phyloP scores from a whole-genome alignment of 2,797 vertebrate species.

The Diplodus puntazzo region DNA sequence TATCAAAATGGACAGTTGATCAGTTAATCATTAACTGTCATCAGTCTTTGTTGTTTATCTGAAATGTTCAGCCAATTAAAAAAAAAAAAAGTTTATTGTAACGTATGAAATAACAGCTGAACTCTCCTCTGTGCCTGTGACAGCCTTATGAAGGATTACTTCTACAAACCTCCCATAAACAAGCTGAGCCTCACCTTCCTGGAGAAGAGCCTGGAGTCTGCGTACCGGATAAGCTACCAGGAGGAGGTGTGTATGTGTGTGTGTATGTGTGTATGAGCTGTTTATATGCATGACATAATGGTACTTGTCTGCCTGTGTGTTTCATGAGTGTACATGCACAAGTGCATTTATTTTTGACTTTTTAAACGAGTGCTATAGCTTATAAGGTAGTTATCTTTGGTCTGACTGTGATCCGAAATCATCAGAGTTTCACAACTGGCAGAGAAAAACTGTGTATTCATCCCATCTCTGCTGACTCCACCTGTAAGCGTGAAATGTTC shows the following conservation, averaged over 20 bases:
- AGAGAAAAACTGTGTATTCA: neutral
- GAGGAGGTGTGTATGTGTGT: constrained; percentile 92
- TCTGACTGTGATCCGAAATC: constrained; percentile 2
- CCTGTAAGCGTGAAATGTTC: neutral
- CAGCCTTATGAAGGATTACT: constrained; percentile 99
- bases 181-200: constrained; percentile 97
- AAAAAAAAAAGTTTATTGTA: neutral
- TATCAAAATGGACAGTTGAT: no score
- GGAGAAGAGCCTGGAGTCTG: constrained; percentile 91
- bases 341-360: neutral
- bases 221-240: constrained; percentile 94
- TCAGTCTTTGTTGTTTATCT: no score
- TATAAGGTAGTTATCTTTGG: neutral
- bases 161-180: constrained; percentile 98
- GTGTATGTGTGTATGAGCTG: constrained; percentile 31
- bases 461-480: neutral
- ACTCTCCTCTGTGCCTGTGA: constrained; percentile 45
- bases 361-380: constrained; percentile 2
- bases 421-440: neutral
- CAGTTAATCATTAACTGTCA: no score
- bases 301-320: constrained; percentile 11
- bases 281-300: constrained; percentile 21
- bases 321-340: neutral
- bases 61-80: neutral
- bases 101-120: neutral